Conservation (phyloP, 2,888 invertebrate genomes). For the Seladonia tumulorum region DNA sequence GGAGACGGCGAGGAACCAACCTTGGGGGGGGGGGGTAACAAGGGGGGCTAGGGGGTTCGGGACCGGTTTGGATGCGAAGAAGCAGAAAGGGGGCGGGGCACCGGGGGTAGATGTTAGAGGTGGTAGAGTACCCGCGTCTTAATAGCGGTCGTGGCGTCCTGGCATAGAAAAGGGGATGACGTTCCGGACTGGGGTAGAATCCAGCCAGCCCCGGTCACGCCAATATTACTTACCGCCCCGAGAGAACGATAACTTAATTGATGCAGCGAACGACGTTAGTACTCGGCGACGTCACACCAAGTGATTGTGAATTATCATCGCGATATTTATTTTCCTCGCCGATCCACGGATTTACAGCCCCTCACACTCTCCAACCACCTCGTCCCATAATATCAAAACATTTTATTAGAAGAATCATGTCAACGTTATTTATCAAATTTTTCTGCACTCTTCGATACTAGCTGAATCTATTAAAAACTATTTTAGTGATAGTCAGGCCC, state of each 20-base stretch:
- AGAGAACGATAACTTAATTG: slow-evolving; percentile 77
- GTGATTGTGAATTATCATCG: slow-evolving; percentile 53
- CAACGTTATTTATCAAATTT: neutral
- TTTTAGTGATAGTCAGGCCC: too few relatives aligned
- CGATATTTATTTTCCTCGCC: slow-evolving; percentile 22
- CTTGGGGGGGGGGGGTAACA: neutral
- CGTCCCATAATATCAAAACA: too few relatives aligned
- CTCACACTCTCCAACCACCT: neutral
- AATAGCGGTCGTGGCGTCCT: slow-evolving; percentile 71
- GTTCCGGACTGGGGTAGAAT: slow-evolving; percentile 53
- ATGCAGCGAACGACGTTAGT: slow-evolving; percentile 70
- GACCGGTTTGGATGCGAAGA: slow-evolving; percentile 53
- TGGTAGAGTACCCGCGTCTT: slow-evolving; percentile 72
- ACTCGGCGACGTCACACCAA: slow-evolving; percentile 62
- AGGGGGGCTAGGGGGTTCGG: slow-evolving; percentile 32
- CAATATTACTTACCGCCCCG: slow-evolving; percentile 75
- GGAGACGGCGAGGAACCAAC: slow-evolving; percentile 35
- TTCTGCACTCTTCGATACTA: neutral
- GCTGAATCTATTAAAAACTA: too few relatives aligned
- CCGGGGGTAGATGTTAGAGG: slow-evolving; percentile 63
- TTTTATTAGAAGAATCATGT: neutral
- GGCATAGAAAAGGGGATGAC: slow-evolving; percentile 61
- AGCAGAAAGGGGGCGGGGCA: slow-evolving; percentile 46
- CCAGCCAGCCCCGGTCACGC: slow-evolving; percentile 72
- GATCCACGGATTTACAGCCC: neutral